Conservation (phyloP, 2,797 vertebrate genomes). For the Spheniscus humboldti region DNA sequence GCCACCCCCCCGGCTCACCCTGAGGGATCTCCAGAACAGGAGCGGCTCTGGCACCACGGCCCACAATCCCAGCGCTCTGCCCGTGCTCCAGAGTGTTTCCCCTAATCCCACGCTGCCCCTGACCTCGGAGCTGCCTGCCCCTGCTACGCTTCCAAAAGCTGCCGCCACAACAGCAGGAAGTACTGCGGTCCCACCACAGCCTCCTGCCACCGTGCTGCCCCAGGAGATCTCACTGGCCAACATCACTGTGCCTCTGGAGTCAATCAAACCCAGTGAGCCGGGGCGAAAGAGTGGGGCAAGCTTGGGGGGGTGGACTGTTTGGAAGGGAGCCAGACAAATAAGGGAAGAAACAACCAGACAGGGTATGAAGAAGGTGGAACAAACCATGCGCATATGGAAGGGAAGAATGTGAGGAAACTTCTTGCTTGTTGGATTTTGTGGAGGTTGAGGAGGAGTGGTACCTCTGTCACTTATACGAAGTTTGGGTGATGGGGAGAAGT, state of each 20-base stretch:
- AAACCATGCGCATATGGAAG: neutral
- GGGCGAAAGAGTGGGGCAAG: neutral
- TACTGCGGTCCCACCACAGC: neutral
- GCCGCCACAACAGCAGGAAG: slow-evolving; percentile 17
- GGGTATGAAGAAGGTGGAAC: neutral
- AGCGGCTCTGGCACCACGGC: slow-evolving; percentile 56
- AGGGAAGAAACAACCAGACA: neutral
- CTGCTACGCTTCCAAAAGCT: slow-evolving; percentile 31
- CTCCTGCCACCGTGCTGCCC: slow-evolving; percentile 44
- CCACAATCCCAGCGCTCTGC: neutral
- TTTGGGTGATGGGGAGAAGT: neutral
- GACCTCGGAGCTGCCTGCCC: slow-evolving; percentile 34
- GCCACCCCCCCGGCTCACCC: slow-evolving; percentile 79
- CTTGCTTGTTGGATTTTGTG: neutral
- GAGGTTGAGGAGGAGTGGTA: neutral
- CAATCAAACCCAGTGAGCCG: slow-evolving; percentile 91
- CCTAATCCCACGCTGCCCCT: slow-evolving; percentile 44
- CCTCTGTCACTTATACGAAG: neutral
- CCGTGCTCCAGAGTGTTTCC: slow-evolving; percentile 37
- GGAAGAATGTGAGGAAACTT: neutral
- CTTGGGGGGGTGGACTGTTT: neutral
- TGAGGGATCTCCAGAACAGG: slow-evolving; percentile 91
- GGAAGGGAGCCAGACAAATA: neutral
- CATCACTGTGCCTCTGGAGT: slow-evolving; percentile 89
- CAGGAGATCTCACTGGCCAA: slow-evolving; percentile 83